phyloP scores from a whole-genome alignment of 2,113 vertebrate genomes.

The Hoplias malabaricus region DNA sequence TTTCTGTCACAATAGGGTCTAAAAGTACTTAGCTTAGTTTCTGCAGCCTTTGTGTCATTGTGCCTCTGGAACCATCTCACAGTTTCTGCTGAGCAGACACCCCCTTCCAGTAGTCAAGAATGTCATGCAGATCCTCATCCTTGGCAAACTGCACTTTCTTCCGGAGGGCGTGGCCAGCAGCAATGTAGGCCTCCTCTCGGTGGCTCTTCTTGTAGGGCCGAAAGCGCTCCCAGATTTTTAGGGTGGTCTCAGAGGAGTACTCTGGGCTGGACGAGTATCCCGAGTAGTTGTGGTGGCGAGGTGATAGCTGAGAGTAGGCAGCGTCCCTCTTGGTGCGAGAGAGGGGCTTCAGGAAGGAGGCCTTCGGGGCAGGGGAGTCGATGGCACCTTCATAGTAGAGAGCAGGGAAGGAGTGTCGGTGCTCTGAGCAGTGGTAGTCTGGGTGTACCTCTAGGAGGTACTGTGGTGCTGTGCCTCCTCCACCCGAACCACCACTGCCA shows the following conservation, averaged over 20 bases:
- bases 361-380: conserved; percentile 88
- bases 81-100: conserved; percentile 99
- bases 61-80: conserved; percentile 69
- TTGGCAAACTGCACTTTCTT: conserved; percentile 99
- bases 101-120: conserved; percentile 99
- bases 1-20: too few relatives aligned
- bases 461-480: conserved; percentile 59
- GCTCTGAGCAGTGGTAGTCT: conserved; percentile 95
- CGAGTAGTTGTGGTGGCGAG: conserved; percentile 93
- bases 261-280: conserved; percentile 98
- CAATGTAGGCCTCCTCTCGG: conserved; percentile 92
- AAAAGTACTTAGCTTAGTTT: conserved; percentile 69
- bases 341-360: conserved; percentile 94
- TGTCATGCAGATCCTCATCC: conserved; percentile 99
- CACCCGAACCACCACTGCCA: conserved; percentile 65
- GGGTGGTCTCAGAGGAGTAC: conserved; percentile 97
- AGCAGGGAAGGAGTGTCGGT: conserved; percentile 96
- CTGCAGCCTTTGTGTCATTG: conserved; percentile 47
- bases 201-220: conserved; percentile 97
- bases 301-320: conserved; percentile 95
- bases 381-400: conserved; percentile 93
- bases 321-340: conserved; percentile 92
- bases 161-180: conserved; percentile 92
- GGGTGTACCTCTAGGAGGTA: conserved; percentile 96
- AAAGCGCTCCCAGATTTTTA: conserved; percentile 99